These are phyloP conservation scores for Heterotis niloticus DNA, from an alignment of 2,113 vertebrate genomes.

Conservation along the genomic window DNA sequence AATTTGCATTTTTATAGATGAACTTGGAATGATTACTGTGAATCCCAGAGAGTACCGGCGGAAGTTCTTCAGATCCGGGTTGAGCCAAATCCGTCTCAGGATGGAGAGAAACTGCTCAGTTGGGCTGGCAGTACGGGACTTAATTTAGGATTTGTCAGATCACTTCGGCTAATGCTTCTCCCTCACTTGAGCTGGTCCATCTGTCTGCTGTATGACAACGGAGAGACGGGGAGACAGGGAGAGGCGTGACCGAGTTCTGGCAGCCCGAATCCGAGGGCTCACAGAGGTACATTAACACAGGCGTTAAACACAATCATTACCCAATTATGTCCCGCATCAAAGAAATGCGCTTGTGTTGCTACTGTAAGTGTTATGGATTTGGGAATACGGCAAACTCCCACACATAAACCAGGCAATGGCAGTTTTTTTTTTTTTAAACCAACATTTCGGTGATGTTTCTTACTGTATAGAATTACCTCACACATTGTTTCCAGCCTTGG, in stretches of 20 bases:
- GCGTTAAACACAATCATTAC: neutral
- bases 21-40: slow-evolving; percentile 25
- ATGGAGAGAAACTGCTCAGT: slow-evolving; percentile 14
- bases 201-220: neutral
- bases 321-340: neutral
- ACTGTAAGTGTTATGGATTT: neutral
- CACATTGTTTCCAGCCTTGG: neutral
- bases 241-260: neutral
- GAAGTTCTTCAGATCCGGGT: slow-evolving; percentile 23
- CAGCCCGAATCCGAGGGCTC: neutral
- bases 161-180: slow-evolving; percentile 19
- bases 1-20: slow-evolving; percentile 19
- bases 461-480: neutral
- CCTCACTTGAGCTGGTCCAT: slow-evolving; percentile 7
- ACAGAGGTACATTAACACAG: neutral
- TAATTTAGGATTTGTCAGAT: slow-evolving; percentile 31
- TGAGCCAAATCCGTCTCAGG: slow-evolving; percentile 27
- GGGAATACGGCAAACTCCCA: neutral
- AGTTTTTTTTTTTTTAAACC: neutral
- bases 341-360: slow-evolving; percentile 8
- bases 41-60: slow-evolving; percentile 14
- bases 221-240: neutral
- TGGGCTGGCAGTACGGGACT: slow-evolving; percentile 20
- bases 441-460: slow-evolving; percentile 8
- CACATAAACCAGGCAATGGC: neutral